Percentiles rank a stretch among this genome's conserved stretches.
Evolutionary conservation across 2,113 vertebrate species (phyloP).

Genomic region (Zosterops pallidus): DNA sequence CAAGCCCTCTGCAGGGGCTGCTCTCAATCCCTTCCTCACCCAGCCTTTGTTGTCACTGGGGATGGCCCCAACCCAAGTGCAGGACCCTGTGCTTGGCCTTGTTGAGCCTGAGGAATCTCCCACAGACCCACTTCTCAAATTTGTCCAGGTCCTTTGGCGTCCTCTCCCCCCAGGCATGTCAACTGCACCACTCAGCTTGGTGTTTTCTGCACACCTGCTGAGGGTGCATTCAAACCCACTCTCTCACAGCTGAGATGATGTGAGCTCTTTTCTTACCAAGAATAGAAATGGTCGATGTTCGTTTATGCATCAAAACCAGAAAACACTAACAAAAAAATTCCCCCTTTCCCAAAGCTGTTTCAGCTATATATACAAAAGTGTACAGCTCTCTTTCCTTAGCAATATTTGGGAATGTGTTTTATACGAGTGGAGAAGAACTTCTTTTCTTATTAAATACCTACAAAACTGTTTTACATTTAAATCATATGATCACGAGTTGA

Average conservation of each 20-base stretch:
- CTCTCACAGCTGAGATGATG: not conserved
- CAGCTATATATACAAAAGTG: not conserved
- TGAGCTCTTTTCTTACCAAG: not conserved
- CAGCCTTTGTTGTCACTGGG: not conserved
- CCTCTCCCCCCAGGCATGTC: fast-evolving
- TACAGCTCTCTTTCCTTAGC: not conserved
- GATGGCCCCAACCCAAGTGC: too few relatives aligned
- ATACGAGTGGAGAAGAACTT: not conserved
- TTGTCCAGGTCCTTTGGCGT: not conserved
- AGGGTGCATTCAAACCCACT: not conserved
- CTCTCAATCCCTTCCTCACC: not conserved
- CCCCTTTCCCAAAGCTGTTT: not conserved
- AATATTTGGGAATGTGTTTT: not conserved
- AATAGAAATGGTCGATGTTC: fast-evolving
- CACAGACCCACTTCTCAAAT: not conserved
- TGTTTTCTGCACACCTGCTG: not conserved
- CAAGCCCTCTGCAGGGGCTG: not conserved
- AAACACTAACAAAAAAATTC: not conserved
- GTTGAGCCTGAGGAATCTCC: not conserved
- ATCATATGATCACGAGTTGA: not conserved
- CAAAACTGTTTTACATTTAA: not conserved
- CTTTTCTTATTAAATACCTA: not conserved
- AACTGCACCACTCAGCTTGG: not conserved
- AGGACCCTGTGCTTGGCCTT: not conserved
- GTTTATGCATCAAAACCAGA: not conserved